Percentiles rank a stretch among this genome's conserved stretches.
Conservation (phyloP, 2,113 vertebrate genomes). For the Misgurnus mizolepis region DNA sequence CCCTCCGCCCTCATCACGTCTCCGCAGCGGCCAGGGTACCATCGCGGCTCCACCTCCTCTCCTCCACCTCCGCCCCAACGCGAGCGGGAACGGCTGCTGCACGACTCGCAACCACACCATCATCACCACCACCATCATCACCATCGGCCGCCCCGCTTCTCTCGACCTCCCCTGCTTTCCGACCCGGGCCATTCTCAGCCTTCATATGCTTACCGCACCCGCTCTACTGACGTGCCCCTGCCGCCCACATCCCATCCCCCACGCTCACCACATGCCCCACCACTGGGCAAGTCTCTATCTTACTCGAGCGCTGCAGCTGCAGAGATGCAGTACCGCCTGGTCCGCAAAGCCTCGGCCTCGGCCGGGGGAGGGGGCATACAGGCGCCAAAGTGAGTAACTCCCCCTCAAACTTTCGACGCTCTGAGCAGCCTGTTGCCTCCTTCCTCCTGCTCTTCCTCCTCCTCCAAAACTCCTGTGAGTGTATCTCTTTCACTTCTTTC, state of each 20-base stretch:
- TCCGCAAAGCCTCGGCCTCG: slow-evolving; percentile 74
- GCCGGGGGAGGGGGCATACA: slow-evolving; percentile 70
- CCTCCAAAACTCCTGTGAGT: slow-evolving; percentile 61
- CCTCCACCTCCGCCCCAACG: slow-evolving; percentile 56
- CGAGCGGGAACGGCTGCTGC: slow-evolving; percentile 68
- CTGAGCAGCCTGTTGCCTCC: slow-evolving; percentile 59
- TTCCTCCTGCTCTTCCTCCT: slow-evolving; percentile 57
- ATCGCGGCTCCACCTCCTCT: slow-evolving; percentile 74
- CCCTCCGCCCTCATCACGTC: slow-evolving; percentile 62
- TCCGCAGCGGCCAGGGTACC: slow-evolving; percentile 58
- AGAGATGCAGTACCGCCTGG: slow-evolving; percentile 79
- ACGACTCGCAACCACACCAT: slow-evolving; percentile 62
- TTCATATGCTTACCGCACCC: slow-evolving; percentile 77
- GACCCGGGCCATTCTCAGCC: slow-evolving; percentile 59
- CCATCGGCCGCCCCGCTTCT: slow-evolving; percentile 60
- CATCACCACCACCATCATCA: slow-evolving; percentile 70
- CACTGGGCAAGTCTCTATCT: slow-evolving; percentile 87
- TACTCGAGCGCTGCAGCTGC: slow-evolving; percentile 84
- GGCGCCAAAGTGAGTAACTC: slow-evolving; percentile 76
- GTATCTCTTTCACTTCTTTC: slow-evolving; percentile 49
- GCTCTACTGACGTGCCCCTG: slow-evolving; percentile 79
- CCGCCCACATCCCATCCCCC: slow-evolving; percentile 64
- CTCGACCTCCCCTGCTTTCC: slow-evolving; percentile 55
- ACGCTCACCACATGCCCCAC: slow-evolving; percentile 71
- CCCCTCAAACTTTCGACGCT: slow-evolving; percentile 45